Evolutionary conservation across 1,140 invertebrate species (phyloP), one percentile per base, ranked within the genome.

Genomic region (Onthophagus taurus): DNA sequence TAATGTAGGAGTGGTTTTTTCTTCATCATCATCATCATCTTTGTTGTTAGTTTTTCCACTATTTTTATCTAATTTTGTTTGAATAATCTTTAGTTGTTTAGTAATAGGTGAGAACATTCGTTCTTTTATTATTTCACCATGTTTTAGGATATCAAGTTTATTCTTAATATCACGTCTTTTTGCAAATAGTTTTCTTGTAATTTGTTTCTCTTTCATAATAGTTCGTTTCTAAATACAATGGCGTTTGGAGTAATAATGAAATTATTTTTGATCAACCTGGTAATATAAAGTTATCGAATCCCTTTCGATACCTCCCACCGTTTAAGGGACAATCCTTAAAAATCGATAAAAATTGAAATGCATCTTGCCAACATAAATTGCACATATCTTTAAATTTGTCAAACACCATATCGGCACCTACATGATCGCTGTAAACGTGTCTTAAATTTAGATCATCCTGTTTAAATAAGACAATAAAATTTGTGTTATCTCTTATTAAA

Each of bases 381-480:
- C 60, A 65, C 3, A 61, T 20, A 11, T 54, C n/a, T 50, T 54
- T 51, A 50, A 64, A 65, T 39, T 55, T 6, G 16, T 50, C 24
- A 54, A 49, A 66, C 2, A 37, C 20, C 46, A 68, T 61, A 51
- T 67, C 59, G 8, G 51, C 48, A 34, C 52, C 55, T 13, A 64
- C 52, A 54, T 67, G 61, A 37, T 66, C 61, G 14, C 55, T 44
- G 46, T 61, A 65, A 37, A 65, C 57, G 51, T 68, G 64, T 49
- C 54, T 57, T 31, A 64, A 55, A 58, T 66, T 67, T 14, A 50
- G 52, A 31, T 55, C 54, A 59, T 66, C 61, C 57, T 67, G 66
- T 50, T 59, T 59, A 55, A 68, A 68, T 11, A 67, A n/a, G n/a
- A 64, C 44, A 11, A 65, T 16, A 20, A 66, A 45, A 55, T 67